phyloP scores from a whole-genome alignment of 2,113 vertebrate species.

The Eclectus roratus region DNA sequence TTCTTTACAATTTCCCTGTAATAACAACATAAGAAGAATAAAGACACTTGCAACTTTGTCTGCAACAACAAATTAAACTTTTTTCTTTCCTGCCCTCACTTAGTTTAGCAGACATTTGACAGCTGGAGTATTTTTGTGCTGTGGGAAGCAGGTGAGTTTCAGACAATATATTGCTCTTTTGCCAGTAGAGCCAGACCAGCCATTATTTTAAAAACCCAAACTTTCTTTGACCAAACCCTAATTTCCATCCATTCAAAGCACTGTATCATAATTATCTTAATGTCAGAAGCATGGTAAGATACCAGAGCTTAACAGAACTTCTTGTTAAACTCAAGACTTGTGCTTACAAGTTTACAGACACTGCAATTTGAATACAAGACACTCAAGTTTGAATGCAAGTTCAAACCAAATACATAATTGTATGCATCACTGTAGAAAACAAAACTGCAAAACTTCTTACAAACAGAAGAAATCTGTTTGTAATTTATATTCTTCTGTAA shows the following conservation, averaged over 20 bases:
- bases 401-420: background rate
- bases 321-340: background rate
- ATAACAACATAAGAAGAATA: background rate
- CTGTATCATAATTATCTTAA: background rate
- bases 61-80: background rate
- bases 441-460: background rate
- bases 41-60: background rate
- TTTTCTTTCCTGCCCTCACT: background rate
- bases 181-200: background rate
- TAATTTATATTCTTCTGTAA: too few species aligned
- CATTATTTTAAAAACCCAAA: background rate
- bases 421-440: background rate
- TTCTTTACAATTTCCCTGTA: conserved; percentile 75
- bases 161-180: background rate
- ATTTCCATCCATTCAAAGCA: background rate
- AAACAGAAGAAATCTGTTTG: background rate
- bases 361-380: background rate
- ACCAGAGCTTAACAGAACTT: background rate
- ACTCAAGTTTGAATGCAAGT: background rate
- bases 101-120: background rate
- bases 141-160: background rate
- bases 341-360: background rate
- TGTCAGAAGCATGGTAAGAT: background rate
- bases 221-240: background rate
- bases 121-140: background rate